phyloP scores from a whole-genome alignment of 2,888 invertebrate genomes.

The Plebejus argus region DNA sequence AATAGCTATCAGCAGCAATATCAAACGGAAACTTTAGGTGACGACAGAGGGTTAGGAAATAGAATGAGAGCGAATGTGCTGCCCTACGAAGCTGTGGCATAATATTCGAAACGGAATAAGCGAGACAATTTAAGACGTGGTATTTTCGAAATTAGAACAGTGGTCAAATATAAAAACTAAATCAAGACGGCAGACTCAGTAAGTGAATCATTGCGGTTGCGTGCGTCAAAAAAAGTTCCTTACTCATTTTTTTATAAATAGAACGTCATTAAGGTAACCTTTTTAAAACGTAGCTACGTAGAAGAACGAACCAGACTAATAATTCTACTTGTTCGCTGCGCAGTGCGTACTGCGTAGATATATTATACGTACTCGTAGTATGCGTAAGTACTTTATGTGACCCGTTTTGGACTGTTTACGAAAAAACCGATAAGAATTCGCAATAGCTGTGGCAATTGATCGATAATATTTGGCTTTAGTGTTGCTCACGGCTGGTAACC shows the following conservation, averaged over 20 bases:
- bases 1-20: conserved; percentile 52
- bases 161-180: conserved; percentile 62
- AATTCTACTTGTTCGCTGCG: background rate
- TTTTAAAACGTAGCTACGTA: background rate
- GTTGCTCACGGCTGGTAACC: conserved; percentile 72
- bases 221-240: conserved; percentile 59
- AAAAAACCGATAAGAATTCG: conserved; percentile 73
- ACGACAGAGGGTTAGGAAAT: conserved; percentile 45
- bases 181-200: conserved; percentile 60
- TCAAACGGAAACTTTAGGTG: conserved; percentile 52
- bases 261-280: conserved; percentile 37
- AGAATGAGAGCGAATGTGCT: conserved; percentile 34
- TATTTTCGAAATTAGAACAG: conserved; percentile 35
- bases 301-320: background rate
- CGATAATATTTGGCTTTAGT: conserved; percentile 73
- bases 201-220: conserved; percentile 62
- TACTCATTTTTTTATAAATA: conserved; percentile 54
- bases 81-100: background rate
- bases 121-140: conserved; percentile 26
- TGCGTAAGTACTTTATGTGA: conserved; percentile 63
- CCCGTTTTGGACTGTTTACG: conserved; percentile 65
- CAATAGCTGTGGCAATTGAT: conserved; percentile 66
- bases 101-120: conserved; percentile 31
- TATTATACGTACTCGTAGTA: too few species aligned
- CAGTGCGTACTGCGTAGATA: too few species aligned